Conservation (phyloP, 2,797 vertebrate genomes). For the Arnoldichthys spilopterus region DNA sequence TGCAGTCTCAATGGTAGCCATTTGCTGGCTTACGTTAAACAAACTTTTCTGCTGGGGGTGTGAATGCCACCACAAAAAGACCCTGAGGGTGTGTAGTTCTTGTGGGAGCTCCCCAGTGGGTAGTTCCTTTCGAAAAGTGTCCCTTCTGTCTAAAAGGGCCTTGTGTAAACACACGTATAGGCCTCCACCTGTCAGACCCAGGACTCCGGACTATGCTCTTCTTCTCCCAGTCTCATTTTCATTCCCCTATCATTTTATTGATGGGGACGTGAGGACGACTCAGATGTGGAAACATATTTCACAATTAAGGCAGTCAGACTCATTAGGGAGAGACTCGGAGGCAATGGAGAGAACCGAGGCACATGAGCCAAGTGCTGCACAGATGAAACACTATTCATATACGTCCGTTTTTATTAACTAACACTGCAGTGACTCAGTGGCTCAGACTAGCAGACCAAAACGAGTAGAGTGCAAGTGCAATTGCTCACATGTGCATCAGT, state of each 20-base stretch:
- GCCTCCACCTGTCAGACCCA: neutral
- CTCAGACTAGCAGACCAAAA: conserved; percentile 22
- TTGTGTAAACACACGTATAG: neutral
- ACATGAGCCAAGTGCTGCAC: conserved; percentile 31
- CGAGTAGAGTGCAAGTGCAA: conserved; percentile 26
- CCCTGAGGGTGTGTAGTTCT: too few species aligned
- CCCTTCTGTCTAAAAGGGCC: too few species aligned
- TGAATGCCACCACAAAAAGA: too few species aligned
- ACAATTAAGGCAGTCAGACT: conserved; percentile 56
- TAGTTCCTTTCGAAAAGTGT: too few species aligned
- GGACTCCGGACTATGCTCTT: conserved; percentile 3
- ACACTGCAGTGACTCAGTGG: conserved; percentile 37
- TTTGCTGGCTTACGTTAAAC: too few species aligned
- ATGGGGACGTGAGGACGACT: conserved; percentile 44
- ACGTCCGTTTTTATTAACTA: conserved; percentile 57
- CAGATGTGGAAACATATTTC: conserved; percentile 58
- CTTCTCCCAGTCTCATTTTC: conserved; percentile 32
- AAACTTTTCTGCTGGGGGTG: too few species aligned
- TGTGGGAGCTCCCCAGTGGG: too few species aligned
- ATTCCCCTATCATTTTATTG: conserved; percentile 43
- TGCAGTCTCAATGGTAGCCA: too few species aligned
- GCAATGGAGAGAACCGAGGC: conserved; percentile 48
- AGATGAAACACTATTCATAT: conserved; percentile 53
- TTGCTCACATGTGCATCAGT: conserved; percentile 39
- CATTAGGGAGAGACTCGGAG: conserved; percentile 48